These are phyloP conservation scores for Incurvaria masculella DNA, from an alignment of 2,888 invertebrate species.

Conservation along the genomic window DNA sequence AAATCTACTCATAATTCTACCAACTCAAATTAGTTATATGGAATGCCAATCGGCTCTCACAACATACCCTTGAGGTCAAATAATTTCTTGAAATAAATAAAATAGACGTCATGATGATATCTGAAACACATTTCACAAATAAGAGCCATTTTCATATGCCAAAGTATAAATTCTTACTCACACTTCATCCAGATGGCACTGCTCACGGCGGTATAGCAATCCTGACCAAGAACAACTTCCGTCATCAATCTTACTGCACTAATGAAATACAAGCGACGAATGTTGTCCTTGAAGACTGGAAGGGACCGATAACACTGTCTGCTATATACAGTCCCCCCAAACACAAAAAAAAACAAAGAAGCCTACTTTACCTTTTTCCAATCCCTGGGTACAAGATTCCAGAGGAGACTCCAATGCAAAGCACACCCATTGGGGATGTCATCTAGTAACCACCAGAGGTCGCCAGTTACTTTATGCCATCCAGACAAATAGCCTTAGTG, in stretches of 20 bases:
- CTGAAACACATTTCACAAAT: conserved; percentile 16
- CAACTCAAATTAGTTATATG: background rate
- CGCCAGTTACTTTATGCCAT: conserved; percentile 2
- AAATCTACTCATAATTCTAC: background rate
- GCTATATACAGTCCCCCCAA: background rate
- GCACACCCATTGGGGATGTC: conserved; percentile 5
- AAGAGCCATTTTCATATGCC: conserved; percentile 13
- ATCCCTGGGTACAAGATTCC: conserved; percentile 3
- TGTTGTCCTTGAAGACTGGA: conserved; percentile 9
- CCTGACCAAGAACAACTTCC: conserved; percentile 11
- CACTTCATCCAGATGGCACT: conserved; percentile 16
- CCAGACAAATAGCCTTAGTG: background rate
- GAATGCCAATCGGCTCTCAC: conserved; percentile 11
- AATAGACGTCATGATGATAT: conserved; percentile 3
- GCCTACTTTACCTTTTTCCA: background rate
- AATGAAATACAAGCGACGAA: conserved; percentile 15
- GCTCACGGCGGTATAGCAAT: conserved; percentile 16
- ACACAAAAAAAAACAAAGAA: background rate
- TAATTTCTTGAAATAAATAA: conserved; percentile 10
- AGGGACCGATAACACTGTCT: background rate
- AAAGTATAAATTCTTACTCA: conserved; percentile 22
- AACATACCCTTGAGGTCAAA: conserved; percentile 12
- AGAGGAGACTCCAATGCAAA: conserved; percentile 7
- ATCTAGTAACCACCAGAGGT: conserved; percentile 5
- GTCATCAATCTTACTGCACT: conserved; percentile 10